A percentile compares a stretch with the other conserved stretches of the same genome.
Evolutionary conservation across 2,797 vertebrate genomes (phyloP).

Genomic region (Discoglossus pictus): DNA sequence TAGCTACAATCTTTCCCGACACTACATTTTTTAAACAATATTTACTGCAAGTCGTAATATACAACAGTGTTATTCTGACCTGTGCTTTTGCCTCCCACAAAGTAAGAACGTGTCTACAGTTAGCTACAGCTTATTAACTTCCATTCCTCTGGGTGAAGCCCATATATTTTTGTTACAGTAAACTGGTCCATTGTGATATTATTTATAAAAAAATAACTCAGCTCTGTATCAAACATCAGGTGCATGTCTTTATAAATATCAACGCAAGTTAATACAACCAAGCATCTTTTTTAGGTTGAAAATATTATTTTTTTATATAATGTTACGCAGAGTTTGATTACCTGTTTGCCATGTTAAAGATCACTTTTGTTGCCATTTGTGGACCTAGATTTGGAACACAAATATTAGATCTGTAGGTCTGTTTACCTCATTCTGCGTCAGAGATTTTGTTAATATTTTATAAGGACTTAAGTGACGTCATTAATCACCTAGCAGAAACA

Average conservation of each 20-base stretch:
- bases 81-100: constrained; percentile 17
- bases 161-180: constrained; percentile 70
- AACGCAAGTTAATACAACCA: constrained; percentile 68
- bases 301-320: constrained; percentile 63
- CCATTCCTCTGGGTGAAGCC: constrained; percentile 58
- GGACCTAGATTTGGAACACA: background rate
- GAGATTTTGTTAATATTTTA: constrained; percentile 15
- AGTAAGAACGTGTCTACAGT: constrained; percentile 44
- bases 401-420: background rate
- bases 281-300: constrained; percentile 58
- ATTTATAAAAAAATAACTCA: constrained; percentile 79
- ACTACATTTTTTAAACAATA: constrained; percentile 7
- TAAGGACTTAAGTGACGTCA: constrained; percentile 10
- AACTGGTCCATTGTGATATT: constrained; percentile 75
- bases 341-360: constrained; percentile 45
- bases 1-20: constrained; percentile 14
- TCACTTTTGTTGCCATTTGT: background rate
- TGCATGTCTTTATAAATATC: constrained; percentile 74
- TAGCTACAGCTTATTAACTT: constrained; percentile 55
- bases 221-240: constrained; percentile 80
- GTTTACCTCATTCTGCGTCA: background rate
- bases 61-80: constrained; percentile 12
- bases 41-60: constrained; percentile 30
- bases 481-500: background rate
- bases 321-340: constrained; percentile 56